Base-by-base conservation (phyloP, 2,113 vertebrate genomes). In the Dromas ardeola region DNA sequence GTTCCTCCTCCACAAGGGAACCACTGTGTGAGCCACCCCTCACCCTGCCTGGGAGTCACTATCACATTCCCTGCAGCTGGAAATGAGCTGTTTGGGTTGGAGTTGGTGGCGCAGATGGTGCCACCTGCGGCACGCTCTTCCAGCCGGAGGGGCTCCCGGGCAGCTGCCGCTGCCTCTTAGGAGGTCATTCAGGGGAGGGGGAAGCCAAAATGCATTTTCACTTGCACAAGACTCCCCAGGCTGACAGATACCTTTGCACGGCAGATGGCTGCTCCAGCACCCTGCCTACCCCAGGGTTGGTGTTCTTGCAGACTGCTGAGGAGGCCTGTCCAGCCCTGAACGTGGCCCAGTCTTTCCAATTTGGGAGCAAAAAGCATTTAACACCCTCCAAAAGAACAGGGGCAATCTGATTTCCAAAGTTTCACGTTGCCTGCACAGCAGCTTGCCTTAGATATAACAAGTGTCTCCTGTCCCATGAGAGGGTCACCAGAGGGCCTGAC, bases 1-100 rank as follows among this genome's bases (percentile, higher is more conserved):
- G 4, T 96, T 95, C 80, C 88, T 81, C 83, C 91, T 91, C 81
- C 93, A 96, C 95, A 97, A 95, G 70, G 65, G 23, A 85, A 10
- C 14, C 86, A 95, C 65, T 96, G 93, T 97, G 59, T 21, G 59
- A 95, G 83, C 43, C 72, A 32, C 92, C 79, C 86, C 59, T 58
- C 32, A 26, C 50, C 65, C 69, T 0, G 1, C 63, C 78, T 32
- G 67, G 30, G 70, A 94, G 81, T 63, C 92, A 22, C 93, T 34
- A 3, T 86, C 84, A 2, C 6, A 0, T 83, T 89, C 79, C 86
- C 70, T 45, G 67, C 82, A 92, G 93, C 88, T 96, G 92, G 92
- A 70, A 62, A 73, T 8, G 50, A 82, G 82, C 79, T 97, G 81
- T 93, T 94, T 91, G 78, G 55, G 3, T 81, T 95, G 93, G 88